Evolutionary conservation across 2,888 invertebrate genomes (phyloP), one percentile per base, ranked within the genome.

Genomic region (Drosophila formosana): DNA sequence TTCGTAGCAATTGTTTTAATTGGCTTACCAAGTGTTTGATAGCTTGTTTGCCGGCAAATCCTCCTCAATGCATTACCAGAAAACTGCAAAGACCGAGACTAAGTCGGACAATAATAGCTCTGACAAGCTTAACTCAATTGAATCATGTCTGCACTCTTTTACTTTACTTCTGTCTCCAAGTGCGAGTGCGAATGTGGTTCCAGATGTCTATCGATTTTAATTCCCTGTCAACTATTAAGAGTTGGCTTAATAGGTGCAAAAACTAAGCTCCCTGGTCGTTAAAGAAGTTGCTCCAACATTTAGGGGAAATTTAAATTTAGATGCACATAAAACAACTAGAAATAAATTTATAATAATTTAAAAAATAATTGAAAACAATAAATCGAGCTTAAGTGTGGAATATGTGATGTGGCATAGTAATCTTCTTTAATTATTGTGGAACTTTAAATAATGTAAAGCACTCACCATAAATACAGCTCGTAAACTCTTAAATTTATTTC

Each of bases 1-100:
- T 57, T 34, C 26, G 6, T 11, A 34, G 32, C 83, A 75, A 86
- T 75, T 78, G 62, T 56, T 68, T 69, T 75, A 85, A 85, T 85
- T 88, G 80, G 72, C 80, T 66, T 51, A 56, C 46, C 67, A 72
- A 82, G 69, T 77, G 80, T 64, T 76, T 73, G 57, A 70, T 68
- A 56, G 51, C 66, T 49, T 43, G 63, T 62, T 58, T 57, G 47
- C 57, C 51, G 46, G 34, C 61, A 56, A 46, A 56, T 75, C 60
- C 50, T 47, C 37, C 50, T 47, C 37, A 18, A n/a, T 32, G n/a
- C 13, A 26, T 32, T n/a, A 26, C 13, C 4, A 8, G 8, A 1
- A 11, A 9, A 18, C 34, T 26, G 13, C 13, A 1, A 39, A 23
- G 37, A 18, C 45, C 13, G 13, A 13, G 7, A 39, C 6, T 5